Percentiles rank a stretch among this genome's conserved stretches.
Conservation (phyloP, 2,888 invertebrate species). For the Pandemis corylana region DNA sequence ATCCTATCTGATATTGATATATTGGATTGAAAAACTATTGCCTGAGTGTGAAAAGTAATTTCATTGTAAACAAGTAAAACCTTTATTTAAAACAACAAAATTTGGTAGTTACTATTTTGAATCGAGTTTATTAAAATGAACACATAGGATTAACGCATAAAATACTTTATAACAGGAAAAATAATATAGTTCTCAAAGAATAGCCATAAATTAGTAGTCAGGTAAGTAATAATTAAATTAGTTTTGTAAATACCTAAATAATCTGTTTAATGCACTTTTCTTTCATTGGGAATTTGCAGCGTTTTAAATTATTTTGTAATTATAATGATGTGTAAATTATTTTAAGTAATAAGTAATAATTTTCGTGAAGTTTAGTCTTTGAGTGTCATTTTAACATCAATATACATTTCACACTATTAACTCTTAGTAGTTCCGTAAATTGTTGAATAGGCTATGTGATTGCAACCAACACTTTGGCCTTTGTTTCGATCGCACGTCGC, state of each 20-base stretch:
- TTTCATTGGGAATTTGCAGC: too few relatives aligned
- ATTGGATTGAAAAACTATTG: constrained; percentile 25
- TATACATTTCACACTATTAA: constrained; percentile 11
- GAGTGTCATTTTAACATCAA: not conserved
- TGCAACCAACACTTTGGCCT: constrained; percentile 77
- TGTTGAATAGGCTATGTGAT: constrained; percentile 77
- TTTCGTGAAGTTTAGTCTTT: not conserved
- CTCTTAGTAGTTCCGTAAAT: constrained; percentile 58
- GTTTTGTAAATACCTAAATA: too few relatives aligned
- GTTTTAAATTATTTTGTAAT: too few relatives aligned
- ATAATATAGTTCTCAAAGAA: too few relatives aligned
- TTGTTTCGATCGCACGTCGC: constrained; percentile 75
- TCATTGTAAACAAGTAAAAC: not conserved
- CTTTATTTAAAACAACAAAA: not conserved
- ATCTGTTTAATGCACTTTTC: too few relatives aligned
- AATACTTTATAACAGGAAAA: too few relatives aligned
- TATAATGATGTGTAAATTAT: too few relatives aligned
- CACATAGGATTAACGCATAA: too few relatives aligned
- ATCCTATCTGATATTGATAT: constrained; percentile 34
- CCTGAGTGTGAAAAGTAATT: constrained; percentile 19
- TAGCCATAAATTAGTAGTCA: too few relatives aligned
- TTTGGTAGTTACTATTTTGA: not conserved
- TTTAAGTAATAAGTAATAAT: too few relatives aligned
- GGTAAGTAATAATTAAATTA: too few relatives aligned
- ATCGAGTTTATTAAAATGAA: too few relatives aligned